Evolutionary conservation across 2,113 vertebrate genomes (phyloP), one percentile per base, ranked within the genome.

Genomic region (Rhinolophus ferrumequinum): DNA sequence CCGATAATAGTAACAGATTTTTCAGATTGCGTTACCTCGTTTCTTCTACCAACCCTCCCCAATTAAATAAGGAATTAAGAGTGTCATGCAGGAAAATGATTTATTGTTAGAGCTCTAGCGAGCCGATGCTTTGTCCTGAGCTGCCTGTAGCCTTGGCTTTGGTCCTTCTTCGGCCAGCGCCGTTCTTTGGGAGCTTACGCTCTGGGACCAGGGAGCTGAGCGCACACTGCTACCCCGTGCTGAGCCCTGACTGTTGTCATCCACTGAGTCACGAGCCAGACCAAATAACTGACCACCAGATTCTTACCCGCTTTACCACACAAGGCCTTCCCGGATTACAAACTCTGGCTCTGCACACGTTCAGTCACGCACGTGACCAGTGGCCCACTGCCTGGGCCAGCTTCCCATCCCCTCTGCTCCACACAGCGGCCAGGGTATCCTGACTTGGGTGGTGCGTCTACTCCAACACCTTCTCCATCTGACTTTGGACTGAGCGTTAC

Each of bases 181-280:
- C 1, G 0, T 30, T 38, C 38, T 44, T 24, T 35, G 88, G 73
- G 41, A 58, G 22, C 44, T 64, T 4, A 1, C 28, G 30, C 18
- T 26, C 14, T 52, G 21, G 38, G 52, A 62, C 70, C 47, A 14
- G 14, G 70, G 75, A 52, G 70, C 76, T 14, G 19, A 80, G 50
- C 38, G 77, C 70, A 90, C 3, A 14, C 5, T 30, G 6, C 70
- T 15, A 4, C 26, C 52, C 81, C 8, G 1, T 35, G 62, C 79
- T 50, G 52, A 70, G 66, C 41, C 64, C 73, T 26, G 18, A 33
- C 70, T 58, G 1, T 60, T 84, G 52, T 94, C 24, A 47, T 38
- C 26, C 16, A 3, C 62, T 60, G 83, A 95, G 70, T 93, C 93
- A 94, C 75, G 26, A 79, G 50, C 26, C 76, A 90, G 54, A 76